Evolutionary conservation across 2,888 invertebrate genomes (phyloP).

Genomic region (Nephrotoma flavescens): DNA sequence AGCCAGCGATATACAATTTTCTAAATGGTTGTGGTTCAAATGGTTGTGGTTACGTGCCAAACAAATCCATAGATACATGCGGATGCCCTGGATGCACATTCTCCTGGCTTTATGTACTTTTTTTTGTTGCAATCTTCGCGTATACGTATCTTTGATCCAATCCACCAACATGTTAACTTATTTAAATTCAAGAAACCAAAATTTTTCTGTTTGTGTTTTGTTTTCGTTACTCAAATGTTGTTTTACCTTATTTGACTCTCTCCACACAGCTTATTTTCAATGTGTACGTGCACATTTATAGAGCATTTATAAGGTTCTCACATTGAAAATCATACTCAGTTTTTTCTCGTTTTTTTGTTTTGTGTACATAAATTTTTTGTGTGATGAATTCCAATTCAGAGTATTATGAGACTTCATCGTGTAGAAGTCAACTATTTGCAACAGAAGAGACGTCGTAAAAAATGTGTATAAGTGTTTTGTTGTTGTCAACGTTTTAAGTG

Average conservation of each 20-base stretch:
- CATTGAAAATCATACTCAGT: not conserved
- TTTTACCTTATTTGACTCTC: not conserved
- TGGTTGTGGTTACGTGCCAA: no score
- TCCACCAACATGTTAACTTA: not conserved
- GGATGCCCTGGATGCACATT: no score
- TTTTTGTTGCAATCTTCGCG: no score
- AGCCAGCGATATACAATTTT: no score
- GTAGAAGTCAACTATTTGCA: not conserved
- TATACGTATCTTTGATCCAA: not conserved
- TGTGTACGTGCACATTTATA: not conserved
- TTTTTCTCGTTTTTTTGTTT: not conserved
- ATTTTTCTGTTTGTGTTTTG: not conserved
- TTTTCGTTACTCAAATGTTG: not conserved
- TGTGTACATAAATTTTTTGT: not conserved
- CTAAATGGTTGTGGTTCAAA: no score
- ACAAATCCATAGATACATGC: no score
- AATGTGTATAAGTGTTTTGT: not conserved
- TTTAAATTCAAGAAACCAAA: not conserved
- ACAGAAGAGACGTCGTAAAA: not conserved
- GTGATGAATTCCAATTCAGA: not conserved
- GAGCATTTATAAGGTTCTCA: not conserved
- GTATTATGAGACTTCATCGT: not conserved
- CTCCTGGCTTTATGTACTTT: no score
- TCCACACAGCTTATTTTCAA: not conserved
- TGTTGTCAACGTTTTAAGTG: not conserved